Evolutionary conservation across 2,113 vertebrate species (phyloP).

Genomic region (Gasterosteus aculeatus): DNA sequence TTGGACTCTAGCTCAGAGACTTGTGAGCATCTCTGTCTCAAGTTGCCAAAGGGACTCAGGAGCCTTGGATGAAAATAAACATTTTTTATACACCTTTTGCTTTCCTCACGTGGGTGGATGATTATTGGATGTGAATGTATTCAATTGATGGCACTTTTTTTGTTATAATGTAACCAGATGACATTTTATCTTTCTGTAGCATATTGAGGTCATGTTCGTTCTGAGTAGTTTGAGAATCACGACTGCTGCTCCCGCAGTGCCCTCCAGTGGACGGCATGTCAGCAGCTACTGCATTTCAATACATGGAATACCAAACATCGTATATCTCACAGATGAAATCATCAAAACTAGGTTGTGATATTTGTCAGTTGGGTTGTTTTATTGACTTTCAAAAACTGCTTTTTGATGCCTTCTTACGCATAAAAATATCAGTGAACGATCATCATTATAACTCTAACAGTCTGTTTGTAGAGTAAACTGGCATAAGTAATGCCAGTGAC

Average conservation of each 20-base stretch:
- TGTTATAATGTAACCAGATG: background rate
- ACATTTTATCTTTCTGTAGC: background rate
- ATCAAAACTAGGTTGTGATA: background rate
- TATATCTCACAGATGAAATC: background rate
- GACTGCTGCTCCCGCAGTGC: slow-evolving; percentile 19
- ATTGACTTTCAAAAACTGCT: background rate
- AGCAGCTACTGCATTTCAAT: background rate
- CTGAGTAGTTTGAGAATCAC: background rate
- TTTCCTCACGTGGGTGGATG: background rate
- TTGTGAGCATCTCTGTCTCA: too few relatives aligned
- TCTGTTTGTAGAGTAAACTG: slow-evolving; percentile 11
- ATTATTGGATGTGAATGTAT: background rate
- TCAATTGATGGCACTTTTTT: background rate
- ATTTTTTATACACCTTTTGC: background rate
- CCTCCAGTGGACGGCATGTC: slow-evolving; percentile 38
- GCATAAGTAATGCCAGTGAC: slow-evolving; percentile 5
- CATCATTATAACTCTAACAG: background rate
- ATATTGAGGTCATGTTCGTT: background rate
- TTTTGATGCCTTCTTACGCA: background rate
- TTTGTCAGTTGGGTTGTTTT: background rate
- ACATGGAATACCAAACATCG: background rate
- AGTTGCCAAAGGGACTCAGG: background rate
- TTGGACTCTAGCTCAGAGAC: too few relatives aligned
- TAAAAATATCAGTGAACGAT: background rate
- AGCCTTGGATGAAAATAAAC: background rate